phyloP scores from a whole-genome alignment of 2,113 vertebrate species.

The Zosterops lateralis region DNA sequence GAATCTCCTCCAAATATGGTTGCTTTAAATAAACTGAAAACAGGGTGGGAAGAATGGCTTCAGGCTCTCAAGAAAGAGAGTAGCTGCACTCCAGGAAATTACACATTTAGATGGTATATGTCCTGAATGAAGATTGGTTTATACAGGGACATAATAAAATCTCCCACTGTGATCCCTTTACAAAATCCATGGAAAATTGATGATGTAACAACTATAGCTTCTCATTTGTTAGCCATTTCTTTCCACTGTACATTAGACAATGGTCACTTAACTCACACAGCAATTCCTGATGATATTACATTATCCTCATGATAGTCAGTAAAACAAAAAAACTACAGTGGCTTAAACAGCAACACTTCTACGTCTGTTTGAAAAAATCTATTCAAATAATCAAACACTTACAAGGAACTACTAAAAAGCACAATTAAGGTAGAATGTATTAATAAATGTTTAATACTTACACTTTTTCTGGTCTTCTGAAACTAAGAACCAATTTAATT shows the following conservation, averaged over 20 bases:
- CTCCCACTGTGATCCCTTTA: slow-evolving; percentile 40
- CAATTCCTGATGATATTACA: slow-evolving; percentile 13
- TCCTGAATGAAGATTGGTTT: slow-evolving; percentile 46
- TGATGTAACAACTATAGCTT: slow-evolving; percentile 34
- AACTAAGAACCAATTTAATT: slow-evolving; percentile 21
- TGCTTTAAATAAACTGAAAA: slow-evolving; percentile 37
- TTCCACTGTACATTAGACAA: slow-evolving; percentile 47
- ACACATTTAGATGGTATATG: background rate
- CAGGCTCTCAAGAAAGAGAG: slow-evolving; percentile 6
- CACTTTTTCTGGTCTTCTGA: slow-evolving; percentile 28
- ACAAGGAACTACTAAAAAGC: slow-evolving; percentile 31
- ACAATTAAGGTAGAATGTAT: slow-evolving; percentile 44
- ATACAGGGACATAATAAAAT: slow-evolving; percentile 47
- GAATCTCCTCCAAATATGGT: background rate
- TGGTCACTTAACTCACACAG: slow-evolving; percentile 26
- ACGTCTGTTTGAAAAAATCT: slow-evolving; percentile 20
- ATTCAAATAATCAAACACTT: slow-evolving; percentile 46
- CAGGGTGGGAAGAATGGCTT: slow-evolving; percentile 20
- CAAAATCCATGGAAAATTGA: slow-evolving; percentile 58
- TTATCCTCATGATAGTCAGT: background rate
- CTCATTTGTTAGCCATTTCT: slow-evolving; percentile 40
- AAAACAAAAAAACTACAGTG: slow-evolving; percentile 22
- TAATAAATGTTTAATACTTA: slow-evolving; percentile 62
- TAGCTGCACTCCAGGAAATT: slow-evolving; percentile 42
- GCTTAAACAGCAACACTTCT: slow-evolving; percentile 20